These are phyloP conservation scores for Meriones psammophilus DNA, from an alignment of 2,797 vertebrate species.

Conservation along the genomic window DNA sequence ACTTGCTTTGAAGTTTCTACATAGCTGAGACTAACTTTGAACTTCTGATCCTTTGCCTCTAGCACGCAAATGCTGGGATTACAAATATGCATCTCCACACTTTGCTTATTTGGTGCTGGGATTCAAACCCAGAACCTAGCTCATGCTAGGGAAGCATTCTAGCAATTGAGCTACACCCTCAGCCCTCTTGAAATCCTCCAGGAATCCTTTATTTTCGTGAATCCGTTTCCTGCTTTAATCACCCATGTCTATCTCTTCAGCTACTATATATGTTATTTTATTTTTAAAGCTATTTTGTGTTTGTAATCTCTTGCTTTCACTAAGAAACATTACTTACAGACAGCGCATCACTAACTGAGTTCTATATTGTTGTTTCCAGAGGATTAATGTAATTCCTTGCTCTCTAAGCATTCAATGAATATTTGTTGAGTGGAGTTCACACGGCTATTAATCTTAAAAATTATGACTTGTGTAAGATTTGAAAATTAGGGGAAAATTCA, in stretches of 20 bases:
- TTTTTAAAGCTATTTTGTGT: background rate
- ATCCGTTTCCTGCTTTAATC: background rate
- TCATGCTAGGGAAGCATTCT: background rate
- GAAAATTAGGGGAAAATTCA: background rate
- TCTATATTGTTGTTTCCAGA: background rate
- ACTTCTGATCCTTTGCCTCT: too few species aligned
- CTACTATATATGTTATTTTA: background rate
- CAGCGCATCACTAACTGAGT: slow-evolving; percentile 8
- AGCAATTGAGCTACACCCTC: background rate
- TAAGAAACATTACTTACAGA: background rate
- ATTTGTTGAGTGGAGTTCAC: slow-evolving; percentile 25
- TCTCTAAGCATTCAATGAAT: slow-evolving; percentile 12
- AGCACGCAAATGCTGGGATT: background rate
- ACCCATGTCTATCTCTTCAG: background rate
- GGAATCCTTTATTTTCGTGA: slow-evolving; percentile 7
- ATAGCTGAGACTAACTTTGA: background rate
- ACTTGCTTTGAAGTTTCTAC: background rate
- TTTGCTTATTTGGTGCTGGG: background rate
- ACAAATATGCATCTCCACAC: background rate
- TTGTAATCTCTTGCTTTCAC: background rate
- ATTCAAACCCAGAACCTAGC: background rate
- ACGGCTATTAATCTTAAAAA: slow-evolving; percentile 18
- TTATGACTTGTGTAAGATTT: background rate
- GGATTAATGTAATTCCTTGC: background rate
- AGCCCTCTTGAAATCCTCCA: background rate